These are phyloP conservation scores for Drosophila barbarae DNA, from an alignment of 2,888 invertebrate species.

Conservation along the genomic window DNA sequence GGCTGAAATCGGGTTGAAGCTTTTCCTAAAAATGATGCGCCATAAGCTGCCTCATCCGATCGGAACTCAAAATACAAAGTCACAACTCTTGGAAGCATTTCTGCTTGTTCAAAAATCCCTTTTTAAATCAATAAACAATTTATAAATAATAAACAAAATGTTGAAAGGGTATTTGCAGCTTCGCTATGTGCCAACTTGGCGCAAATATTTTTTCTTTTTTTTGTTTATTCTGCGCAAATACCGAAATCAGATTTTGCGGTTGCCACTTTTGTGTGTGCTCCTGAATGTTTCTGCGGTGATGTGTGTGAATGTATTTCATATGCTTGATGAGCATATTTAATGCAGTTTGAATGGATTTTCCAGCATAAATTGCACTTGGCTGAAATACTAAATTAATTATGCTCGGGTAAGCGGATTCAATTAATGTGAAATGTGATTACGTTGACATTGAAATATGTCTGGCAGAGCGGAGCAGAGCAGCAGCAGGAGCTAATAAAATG, in stretches of 20 bases:
- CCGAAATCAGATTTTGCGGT: slow-evolving; percentile 40
- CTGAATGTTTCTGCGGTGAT: slow-evolving; percentile 15
- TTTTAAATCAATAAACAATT: slow-evolving; percentile 5
- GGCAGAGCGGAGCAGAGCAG: not conserved
- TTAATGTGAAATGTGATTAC: not conserved
- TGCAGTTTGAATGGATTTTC: slow-evolving; percentile 16
- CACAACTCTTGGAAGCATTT: not conserved
- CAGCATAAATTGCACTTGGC: slow-evolving; percentile 4
- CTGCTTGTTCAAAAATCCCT: not conserved
- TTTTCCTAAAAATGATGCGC: not conserved
- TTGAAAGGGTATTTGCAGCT: slow-evolving; percentile 4
- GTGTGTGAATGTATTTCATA: slow-evolving; percentile 3
- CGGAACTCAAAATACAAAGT: not conserved
- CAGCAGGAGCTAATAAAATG: slow-evolving; percentile 3
- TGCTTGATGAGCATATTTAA: slow-evolving; percentile 21
- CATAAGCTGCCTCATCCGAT: not conserved
- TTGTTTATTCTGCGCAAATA: slow-evolving; percentile 16
- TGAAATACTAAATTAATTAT: slow-evolving; percentile 17
- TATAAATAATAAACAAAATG: not conserved
- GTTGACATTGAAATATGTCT: slow-evolving; percentile 5
- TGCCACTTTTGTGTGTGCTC: slow-evolving; percentile 22
- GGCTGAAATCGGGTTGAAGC: not conserved
- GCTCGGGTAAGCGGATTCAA: slow-evolving; percentile 6
- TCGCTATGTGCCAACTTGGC: slow-evolving; percentile 2
- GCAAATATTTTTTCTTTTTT: slow-evolving; percentile 1